These are phyloP conservation scores for Drosophila borealis DNA, from an alignment of 2,888 invertebrate species.

Conservation along the genomic window DNA sequence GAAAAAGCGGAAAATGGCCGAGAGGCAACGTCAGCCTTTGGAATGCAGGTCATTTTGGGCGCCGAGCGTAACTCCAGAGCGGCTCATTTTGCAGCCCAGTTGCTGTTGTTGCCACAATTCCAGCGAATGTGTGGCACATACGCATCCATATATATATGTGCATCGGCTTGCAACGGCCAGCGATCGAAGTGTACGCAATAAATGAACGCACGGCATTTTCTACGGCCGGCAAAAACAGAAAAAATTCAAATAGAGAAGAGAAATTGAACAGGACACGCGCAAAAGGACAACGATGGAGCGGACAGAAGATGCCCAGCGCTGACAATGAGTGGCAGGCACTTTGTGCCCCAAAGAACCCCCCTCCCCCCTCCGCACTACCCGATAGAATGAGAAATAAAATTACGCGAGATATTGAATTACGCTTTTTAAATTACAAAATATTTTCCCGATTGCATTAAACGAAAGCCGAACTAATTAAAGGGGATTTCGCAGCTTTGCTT, in stretches of 20 bases:
- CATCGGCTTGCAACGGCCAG: conserved; percentile 11
- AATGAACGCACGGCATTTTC: conserved; percentile 34
- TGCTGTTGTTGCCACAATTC: conserved; percentile 19
- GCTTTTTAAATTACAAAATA: conserved; percentile 77
- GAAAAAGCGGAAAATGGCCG: conserved; percentile 9
- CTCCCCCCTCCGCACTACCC: conserved; percentile 2
- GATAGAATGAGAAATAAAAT: conserved; percentile 70
- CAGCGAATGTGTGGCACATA: conserved; percentile 18
- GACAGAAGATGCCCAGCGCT: neutral
- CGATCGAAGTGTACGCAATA: conserved; percentile 51
- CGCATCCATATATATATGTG: neutral
- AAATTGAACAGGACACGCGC: conserved; percentile 58
- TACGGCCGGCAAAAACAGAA: conserved; percentile 36
- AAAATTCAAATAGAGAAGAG: neutral
- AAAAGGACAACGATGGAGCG: conserved; percentile 12
- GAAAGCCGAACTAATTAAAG: conserved; percentile 70
- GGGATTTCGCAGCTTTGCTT: conserved; percentile 22
- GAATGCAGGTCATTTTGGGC: conserved; percentile 60
- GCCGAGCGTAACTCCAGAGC: conserved; percentile 19
- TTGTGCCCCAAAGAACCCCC: conserved; percentile 52
- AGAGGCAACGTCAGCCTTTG: conserved; percentile 37
- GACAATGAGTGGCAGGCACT: conserved; percentile 74
- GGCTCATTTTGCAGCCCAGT: conserved; percentile 46
- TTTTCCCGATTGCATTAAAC: conserved; percentile 77
- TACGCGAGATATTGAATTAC: conserved; percentile 77